phyloP scores from a whole-genome alignment of 2,888 invertebrate species.

The Deilephila porcellus region DNA sequence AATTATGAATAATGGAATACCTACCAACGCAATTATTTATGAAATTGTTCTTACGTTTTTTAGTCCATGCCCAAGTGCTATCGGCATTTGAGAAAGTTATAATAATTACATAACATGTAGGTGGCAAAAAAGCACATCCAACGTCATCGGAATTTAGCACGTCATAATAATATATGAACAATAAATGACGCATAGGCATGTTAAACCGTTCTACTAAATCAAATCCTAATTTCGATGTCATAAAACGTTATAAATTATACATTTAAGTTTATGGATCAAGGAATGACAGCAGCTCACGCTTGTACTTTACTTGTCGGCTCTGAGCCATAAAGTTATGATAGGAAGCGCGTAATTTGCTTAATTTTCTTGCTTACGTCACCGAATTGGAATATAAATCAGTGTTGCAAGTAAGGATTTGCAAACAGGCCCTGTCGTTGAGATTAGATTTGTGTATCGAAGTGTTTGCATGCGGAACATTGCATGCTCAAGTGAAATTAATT shows the following conservation, averaged over 20 bases:
- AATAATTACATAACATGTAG: not conserved
- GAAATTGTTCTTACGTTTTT: constrained; percentile 20
- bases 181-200: not conserved
- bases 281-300: constrained; percentile 43
- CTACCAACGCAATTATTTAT: constrained; percentile 1
- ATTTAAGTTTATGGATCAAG: constrained; percentile 1
- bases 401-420: constrained; percentile 26
- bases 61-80: constrained; percentile 5
- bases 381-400: constrained; percentile 27
- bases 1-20: constrained; percentile 11
- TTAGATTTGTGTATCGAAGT: constrained; percentile 31
- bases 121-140: not conserved
- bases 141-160: constrained; percentile 19
- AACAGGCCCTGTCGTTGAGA: constrained; percentile 29
- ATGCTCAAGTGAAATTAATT: constrained; percentile 4
- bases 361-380: constrained; percentile 29
- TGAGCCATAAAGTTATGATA: constrained; percentile 23
- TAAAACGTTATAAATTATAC: constrained; percentile 11
- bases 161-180: not conserved
- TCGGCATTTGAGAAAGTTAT: not conserved
- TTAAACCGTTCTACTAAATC: not conserved
- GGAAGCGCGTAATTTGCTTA: constrained; percentile 11
- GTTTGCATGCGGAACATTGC: constrained; percentile 16
- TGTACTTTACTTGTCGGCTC: constrained; percentile 40
- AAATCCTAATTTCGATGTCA: constrained; percentile 9